These are phyloP conservation scores for Cheilinus undulatus DNA, from an alignment of 2,113 vertebrate species.

Conservation along the genomic window DNA sequence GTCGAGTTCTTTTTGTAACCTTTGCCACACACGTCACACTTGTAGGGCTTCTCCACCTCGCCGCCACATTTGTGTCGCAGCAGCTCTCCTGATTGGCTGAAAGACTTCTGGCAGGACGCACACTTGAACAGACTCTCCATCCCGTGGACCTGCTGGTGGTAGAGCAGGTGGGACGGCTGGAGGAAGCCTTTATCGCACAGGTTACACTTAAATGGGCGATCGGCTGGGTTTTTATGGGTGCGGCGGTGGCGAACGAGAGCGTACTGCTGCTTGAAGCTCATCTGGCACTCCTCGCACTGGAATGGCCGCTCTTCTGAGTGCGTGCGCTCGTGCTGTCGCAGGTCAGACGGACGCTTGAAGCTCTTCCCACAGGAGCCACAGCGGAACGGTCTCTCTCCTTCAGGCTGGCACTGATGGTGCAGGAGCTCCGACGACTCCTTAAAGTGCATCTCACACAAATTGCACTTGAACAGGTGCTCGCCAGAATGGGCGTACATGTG, in stretches of 20 bases:
- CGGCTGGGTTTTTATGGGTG: slow-evolving; percentile 89
- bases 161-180: slow-evolving; percentile 94
- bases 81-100: slow-evolving; percentile 94
- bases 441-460: slow-evolving; percentile 94
- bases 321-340: slow-evolving; percentile 95
- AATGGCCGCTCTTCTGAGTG: slow-evolving; percentile 96
- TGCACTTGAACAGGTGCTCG: slow-evolving; percentile 96
- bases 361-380: slow-evolving; percentile 93
- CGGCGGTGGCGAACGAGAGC: slow-evolving; percentile 94
- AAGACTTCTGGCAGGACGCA: slow-evolving; percentile 96
- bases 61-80: slow-evolving; percentile 94
- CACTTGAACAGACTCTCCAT: slow-evolving; percentile 97
- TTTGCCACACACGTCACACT: slow-evolving; percentile 93
- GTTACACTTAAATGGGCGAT: slow-evolving; percentile 91
- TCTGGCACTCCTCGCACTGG: slow-evolving; percentile 97
- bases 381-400: slow-evolving; percentile 92
- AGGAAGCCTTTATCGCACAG: slow-evolving; percentile 95
- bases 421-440: slow-evolving; percentile 95
- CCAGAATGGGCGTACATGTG: slow-evolving; percentile 97
- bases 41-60: slow-evolving; percentile 91
- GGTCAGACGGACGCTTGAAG: slow-evolving; percentile 94
- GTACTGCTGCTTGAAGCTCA: slow-evolving; percentile 98
- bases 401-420: slow-evolving; percentile 95
- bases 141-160: slow-evolving; percentile 95
- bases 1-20: slow-evolving; percentile 95